Evolutionary conservation across 2,113 vertebrate genomes (phyloP), one percentile per base, ranked within the genome.

Genomic region (Sapayoa aenigma): DNA sequence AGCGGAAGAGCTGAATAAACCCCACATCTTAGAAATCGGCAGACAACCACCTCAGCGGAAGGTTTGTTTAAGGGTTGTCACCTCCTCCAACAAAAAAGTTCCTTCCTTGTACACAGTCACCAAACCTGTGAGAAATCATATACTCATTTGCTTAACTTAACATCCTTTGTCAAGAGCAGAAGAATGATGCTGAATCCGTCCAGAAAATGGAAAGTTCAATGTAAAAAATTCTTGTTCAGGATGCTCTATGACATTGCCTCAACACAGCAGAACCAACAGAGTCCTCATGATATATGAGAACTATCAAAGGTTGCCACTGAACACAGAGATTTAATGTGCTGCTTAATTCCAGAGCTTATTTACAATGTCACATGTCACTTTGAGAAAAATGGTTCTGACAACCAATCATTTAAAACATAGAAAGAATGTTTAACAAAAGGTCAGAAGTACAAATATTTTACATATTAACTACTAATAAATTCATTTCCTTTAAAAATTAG

Each of bases 371-470:
- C 79, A 47, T 93, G 90, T 91, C 95, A 91, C 77, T 67, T 19
- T 78, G 52, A 93, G 95, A 79, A 82, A 95, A 86, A 78, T 53
- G 23, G 60, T 91, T 93, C 92, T 95, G 96, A 95, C 92, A 97
- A 83, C 66, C 72, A 58, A 79, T 96, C 94, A 93, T 96, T 97
- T 87, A 28, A 93, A 97, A 95, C 53, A 76, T 5, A 76, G 90
- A 76, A 76, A 74, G 79, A 95, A 91, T 94, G 84, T 86, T 97
- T 96, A 91, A 90, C 81, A 86, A 97, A 97, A 98, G 97, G 93
- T 97, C 96, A 96, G 93, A 95, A 89, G 71, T 87, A 94, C 89
- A 96, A 96, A 94, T 93, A 94, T 94, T 96, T 96, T 91, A 92
- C 86, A 86, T 89, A 94, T 93, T 91, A 95, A 37, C 83, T 89